A percentile compares a stretch with the other conserved stretches of the same genome.
These are phyloP conservation scores for Platalea minor DNA, from an alignment of 2,797 vertebrate species.

Conservation along the genomic window DNA sequence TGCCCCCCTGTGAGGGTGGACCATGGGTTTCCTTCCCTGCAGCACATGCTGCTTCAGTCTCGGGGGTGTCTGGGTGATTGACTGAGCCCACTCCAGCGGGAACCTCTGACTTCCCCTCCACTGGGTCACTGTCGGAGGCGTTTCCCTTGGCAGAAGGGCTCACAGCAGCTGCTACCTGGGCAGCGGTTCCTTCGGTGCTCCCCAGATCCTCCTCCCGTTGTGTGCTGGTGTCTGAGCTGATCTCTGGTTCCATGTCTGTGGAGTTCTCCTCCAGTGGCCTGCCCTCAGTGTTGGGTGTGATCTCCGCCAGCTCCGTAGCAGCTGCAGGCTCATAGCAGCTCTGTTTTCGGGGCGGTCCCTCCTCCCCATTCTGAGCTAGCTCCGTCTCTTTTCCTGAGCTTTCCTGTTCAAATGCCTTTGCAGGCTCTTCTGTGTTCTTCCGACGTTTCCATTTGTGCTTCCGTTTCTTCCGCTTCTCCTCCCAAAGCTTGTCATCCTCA, in stretches of 20 bases:
- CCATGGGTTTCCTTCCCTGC: not conserved
- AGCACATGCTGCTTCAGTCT: not conserved
- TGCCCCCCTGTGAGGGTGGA: conserved; percentile 76
- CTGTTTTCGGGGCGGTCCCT: conserved; percentile 66
- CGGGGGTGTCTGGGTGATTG: not conserved
- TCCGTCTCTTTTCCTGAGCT: conserved; percentile 38
- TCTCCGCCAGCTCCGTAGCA: not conserved
- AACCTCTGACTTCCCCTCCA: not conserved
- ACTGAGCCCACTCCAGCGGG: accelerated
- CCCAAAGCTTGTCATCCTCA: conserved; percentile 83
- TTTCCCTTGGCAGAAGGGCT: not conserved
- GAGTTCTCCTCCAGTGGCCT: not conserved
- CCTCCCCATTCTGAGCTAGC: conserved; percentile 4
- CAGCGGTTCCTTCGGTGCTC: conserved; percentile 60
- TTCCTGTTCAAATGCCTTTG: not conserved
- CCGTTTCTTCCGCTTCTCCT: conserved; percentile 78
- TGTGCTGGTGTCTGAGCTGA: not conserved
- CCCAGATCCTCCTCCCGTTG: not conserved
- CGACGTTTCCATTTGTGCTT: conserved; percentile 80
- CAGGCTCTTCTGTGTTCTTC: conserved; percentile 61
- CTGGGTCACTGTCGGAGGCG: not conserved
- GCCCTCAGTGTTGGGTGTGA: not conserved
- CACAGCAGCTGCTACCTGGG: not conserved
- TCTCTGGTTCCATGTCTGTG: not conserved
- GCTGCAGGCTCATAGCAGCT: conserved; percentile 37